Evolutionary conservation across 2,888 invertebrate species (phyloP).

Genomic region (Balanococcus diminutus): DNA sequence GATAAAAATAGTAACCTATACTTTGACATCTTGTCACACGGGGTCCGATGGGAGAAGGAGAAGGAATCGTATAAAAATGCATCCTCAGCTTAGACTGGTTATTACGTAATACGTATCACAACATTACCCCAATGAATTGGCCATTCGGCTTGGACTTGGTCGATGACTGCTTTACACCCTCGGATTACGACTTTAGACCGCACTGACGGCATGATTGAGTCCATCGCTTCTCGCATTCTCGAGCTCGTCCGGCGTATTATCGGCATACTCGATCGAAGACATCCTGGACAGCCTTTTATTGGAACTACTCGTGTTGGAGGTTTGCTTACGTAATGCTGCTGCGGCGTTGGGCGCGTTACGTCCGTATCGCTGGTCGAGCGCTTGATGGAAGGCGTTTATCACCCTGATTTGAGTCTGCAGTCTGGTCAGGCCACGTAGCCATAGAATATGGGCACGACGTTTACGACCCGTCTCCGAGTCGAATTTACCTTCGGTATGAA

Average conservation of each 20-base stretch:
- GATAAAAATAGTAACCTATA: not conserved
- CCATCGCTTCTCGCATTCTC: slow-evolving; percentile 40
- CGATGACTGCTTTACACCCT: not conserved
- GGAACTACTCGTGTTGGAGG: slow-evolving; percentile 47
- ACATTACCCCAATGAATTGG: not conserved
- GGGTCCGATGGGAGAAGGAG: not conserved
- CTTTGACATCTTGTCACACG: not conserved
- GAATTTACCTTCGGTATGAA: not conserved
- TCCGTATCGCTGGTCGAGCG: slow-evolving; percentile 49
- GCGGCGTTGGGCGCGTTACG: slow-evolving; percentile 43
- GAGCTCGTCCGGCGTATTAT: slow-evolving; percentile 46
- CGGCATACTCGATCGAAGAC: slow-evolving; percentile 53
- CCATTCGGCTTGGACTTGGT: not conserved
- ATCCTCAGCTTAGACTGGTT: too few species aligned
- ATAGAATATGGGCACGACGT: slow-evolving; percentile 67
- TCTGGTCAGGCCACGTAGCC: slow-evolving; percentile 70
- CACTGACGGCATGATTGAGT: slow-evolving; percentile 46
- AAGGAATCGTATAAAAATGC: not conserved
- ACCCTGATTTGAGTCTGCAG: slow-evolving; percentile 65
- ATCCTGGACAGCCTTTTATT: slow-evolving; percentile 52
- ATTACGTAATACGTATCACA: not conserved
- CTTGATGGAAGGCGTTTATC: slow-evolving; percentile 58
- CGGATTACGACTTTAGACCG: not conserved
- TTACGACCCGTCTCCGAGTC: slow-evolving; percentile 47
- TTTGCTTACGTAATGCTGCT: slow-evolving; percentile 16